Percentiles rank a stretch among this genome's conserved stretches.
Evolutionary conservation across 2,797 vertebrate genomes (phyloP).

Genomic region (Otus scops): DNA sequence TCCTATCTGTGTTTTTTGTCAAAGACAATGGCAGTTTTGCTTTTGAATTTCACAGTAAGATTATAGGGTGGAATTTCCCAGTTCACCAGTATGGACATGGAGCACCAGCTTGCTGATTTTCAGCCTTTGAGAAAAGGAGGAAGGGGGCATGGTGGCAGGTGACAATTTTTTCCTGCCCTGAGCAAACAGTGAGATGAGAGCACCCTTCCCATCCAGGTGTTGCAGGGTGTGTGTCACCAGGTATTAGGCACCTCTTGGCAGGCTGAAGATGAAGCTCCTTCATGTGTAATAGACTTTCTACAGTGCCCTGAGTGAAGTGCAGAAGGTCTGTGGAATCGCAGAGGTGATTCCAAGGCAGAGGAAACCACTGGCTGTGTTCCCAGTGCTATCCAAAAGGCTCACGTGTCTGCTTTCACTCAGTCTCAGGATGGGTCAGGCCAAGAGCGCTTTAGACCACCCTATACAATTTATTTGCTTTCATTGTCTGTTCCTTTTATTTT

Average conservation of each 20-base stretch:
- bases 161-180: not conserved
- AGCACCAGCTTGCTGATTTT: not conserved
- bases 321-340: not conserved
- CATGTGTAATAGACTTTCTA: fast-evolving
- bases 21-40: not conserved
- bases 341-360: not conserved
- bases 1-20: not conserved
- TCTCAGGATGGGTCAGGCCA: not conserved
- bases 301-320: not conserved
- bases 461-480: not conserved
- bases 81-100: not conserved
- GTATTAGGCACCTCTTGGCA: not conserved
- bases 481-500: not conserved
- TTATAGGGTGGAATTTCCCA: not conserved
- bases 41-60: not conserved
- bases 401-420: not conserved
- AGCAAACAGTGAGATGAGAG: not conserved
- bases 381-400: not conserved
- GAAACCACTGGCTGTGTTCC: not conserved
- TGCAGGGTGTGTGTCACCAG: not conserved
- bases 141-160: fast-evolving
- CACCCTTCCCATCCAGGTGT: not conserved
- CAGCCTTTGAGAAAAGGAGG: not conserved
- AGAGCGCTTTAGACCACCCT: not conserved
- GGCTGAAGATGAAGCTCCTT: not conserved